Evolutionary conservation across 2,797 vertebrate genomes (phyloP).

Genomic region (Eospalax fontanierii): DNA sequence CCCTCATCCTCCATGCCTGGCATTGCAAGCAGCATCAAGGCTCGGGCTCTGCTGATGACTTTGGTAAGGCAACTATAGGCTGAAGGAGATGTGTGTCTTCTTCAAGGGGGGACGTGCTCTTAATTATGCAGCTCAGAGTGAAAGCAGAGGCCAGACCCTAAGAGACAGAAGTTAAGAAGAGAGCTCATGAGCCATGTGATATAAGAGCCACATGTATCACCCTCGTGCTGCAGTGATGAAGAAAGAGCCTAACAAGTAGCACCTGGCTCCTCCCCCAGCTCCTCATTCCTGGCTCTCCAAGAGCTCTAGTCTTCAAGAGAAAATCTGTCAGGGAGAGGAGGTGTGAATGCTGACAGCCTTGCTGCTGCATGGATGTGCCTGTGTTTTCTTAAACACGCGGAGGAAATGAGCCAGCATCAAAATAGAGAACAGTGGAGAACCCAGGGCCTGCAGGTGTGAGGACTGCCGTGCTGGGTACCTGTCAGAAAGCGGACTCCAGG

Average conservation of each 20-base stretch:
- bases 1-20: neutral
- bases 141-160: neutral
- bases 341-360: neutral
- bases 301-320: slow-evolving; percentile 31
- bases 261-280: neutral
- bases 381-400: slow-evolving; percentile 57
- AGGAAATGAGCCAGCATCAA: slow-evolving; percentile 85
- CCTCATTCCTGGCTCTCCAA: neutral
- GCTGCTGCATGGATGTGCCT: neutral
- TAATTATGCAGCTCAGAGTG: neutral
- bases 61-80: neutral
- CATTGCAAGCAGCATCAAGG: neutral
- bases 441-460: slow-evolving; percentile 86
- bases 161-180: neutral
- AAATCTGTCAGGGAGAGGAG: neutral
- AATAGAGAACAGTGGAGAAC: slow-evolving; percentile 86
- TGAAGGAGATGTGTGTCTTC: neutral
- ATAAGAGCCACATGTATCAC: neutral
- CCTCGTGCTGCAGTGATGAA: fast-evolving
- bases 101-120: neutral
- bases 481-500: slow-evolving; percentile 87
- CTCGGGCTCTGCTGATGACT: neutral
- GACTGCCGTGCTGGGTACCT: slow-evolving; percentile 83
- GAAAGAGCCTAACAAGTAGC: neutral
- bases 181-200: neutral